Evolutionary conservation across 2,113 vertebrate genomes (phyloP), one percentile per base, ranked within the genome.

Genomic region (Calypte anna): DNA sequence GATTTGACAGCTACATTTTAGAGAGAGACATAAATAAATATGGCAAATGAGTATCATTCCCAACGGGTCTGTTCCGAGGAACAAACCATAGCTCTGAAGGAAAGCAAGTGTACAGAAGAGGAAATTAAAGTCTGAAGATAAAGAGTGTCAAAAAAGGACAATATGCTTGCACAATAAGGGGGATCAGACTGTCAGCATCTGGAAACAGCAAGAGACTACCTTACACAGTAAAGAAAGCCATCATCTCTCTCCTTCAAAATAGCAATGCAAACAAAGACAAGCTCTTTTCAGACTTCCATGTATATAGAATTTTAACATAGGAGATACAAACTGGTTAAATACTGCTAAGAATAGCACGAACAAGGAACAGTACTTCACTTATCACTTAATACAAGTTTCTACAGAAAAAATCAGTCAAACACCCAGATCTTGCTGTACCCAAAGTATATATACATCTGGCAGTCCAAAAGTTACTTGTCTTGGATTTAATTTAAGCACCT

Each of bases 401-500:
- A 97, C 88, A 80, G 36, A 55, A 66, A 96, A 95, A 38, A 82
- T 94, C 66, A 66, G 81, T 93, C 92, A 94, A 93, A 97, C 96
- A 95, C 75, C 93, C 96, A 96, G 90, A 96, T 66, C 91, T 97
- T 93, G 92, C 93, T 96, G 90, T 97, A 91, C 80, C 97, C 91
- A 90, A 98, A 97, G 96, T 97, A 96, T 96, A 96, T 83, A 88
- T 89, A 97, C 95, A 98, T 91, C 96, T 96, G 95, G 74, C 54
- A 95, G 93, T 91, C 97, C 96, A 93, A 90, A 97, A 96, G 92
- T 94, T 82, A 96, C 81, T 92, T n/a, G 30, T 93, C 95, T 96
- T 79, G 91, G 94, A 88, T 96, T 97, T 97, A 97, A 94, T 91
- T 97, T 97, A 96, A 98, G 97, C 97, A 98, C 98, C 98, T 97